A percentile compares a stretch with the other conserved stretches of the same genome.
phyloP scores from a whole-genome alignment of 2,888 invertebrate species.

The Cenopis cana region DNA sequence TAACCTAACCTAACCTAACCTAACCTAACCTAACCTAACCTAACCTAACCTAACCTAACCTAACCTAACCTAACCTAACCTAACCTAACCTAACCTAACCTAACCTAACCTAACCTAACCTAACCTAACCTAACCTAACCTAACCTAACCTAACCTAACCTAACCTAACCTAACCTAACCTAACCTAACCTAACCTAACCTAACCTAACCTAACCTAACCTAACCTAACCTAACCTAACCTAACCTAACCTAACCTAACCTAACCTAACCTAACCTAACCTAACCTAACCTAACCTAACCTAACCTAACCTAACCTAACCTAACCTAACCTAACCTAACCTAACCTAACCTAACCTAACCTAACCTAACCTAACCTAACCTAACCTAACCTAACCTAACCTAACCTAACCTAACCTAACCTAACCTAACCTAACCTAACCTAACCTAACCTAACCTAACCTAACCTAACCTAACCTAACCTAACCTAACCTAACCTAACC shows the following conservation, averaged over 20 bases:
- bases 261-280: constrained; percentile 45
- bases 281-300: constrained; percentile 46
- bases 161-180: constrained; percentile 28
- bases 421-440: constrained; percentile 44
- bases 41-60: constrained; percentile 29
- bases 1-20: constrained; percentile 29
- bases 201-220: constrained; percentile 23
- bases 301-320: constrained; percentile 47
- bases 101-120: constrained; percentile 14
- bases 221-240: constrained; percentile 34
- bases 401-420: constrained; percentile 46
- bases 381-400: constrained; percentile 23
- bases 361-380: constrained; percentile 46
- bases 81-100: constrained; percentile 20
- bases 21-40: constrained; percentile 29
- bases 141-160: constrained; percentile 10
- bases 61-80: constrained; percentile 28
- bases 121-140: constrained; percentile 12
- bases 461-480: constrained; percentile 19
- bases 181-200: constrained; percentile 28
- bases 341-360: constrained; percentile 48
- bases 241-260: constrained; percentile 44
- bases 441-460: constrained; percentile 45
- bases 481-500: constrained; percentile 6
- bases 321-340: constrained; percentile 48